Percentiles rank a stretch among this genome's conserved stretches.
These are phyloP conservation scores for Pseudonaja textilis DNA, from an alignment of 2,113 vertebrate species.

Conservation along the genomic window DNA sequence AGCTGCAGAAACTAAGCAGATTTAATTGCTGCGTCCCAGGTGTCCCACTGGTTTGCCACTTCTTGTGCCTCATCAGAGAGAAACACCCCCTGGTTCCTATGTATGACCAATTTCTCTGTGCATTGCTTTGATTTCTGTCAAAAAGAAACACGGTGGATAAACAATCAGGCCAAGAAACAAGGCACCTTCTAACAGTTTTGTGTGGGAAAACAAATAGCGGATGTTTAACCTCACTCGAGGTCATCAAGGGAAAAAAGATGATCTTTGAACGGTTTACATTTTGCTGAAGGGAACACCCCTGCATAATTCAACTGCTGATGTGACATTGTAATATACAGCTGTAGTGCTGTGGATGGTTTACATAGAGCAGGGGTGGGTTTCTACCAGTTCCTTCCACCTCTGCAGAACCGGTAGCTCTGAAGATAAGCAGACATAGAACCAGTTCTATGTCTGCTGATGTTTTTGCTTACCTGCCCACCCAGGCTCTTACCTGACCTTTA, in stretches of 20 bases:
- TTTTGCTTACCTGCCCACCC: no score
- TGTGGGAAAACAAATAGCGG: neutral
- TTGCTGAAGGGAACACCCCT: neutral
- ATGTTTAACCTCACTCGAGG: neutral
- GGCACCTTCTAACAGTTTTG: neutral
- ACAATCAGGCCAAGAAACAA: neutral
- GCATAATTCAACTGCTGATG: neutral
- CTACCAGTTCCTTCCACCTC: no score
- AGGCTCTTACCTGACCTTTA: no score
- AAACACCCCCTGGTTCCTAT: neutral
- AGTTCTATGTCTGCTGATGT: no score
- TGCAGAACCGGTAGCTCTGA: no score
- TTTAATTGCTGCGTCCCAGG: neutral
- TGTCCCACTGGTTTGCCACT: neutral
- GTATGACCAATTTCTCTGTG: neutral
- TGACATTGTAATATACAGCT: neutral
- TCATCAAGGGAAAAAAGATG: neutral
- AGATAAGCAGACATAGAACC: no score
- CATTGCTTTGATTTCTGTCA: constrained; percentile 15
- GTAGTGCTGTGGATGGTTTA: neutral
- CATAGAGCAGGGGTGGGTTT: neutral
- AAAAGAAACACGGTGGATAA: neutral
- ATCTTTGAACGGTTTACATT: neutral
- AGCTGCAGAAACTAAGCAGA: neutral
- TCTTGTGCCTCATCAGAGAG: constrained; percentile 9